Conservation (phyloP, 1,140 invertebrate species). For the Chironomus tepperi region DNA sequence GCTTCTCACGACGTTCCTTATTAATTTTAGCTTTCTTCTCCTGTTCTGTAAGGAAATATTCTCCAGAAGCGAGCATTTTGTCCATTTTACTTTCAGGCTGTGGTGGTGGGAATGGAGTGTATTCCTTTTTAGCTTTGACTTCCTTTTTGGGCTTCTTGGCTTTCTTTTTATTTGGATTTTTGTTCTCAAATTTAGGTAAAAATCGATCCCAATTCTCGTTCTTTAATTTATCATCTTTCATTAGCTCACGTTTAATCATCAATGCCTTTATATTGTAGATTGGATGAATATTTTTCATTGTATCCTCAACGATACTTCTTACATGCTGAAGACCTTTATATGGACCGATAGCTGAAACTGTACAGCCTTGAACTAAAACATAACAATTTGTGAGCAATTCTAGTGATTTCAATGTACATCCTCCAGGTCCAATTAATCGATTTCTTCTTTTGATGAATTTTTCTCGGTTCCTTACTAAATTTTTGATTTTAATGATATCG, state of each 20-base stretch:
- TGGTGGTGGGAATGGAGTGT: conserved; percentile 95
- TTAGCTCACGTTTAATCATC: conserved; percentile 95
- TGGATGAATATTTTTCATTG: conserved; percentile 99
- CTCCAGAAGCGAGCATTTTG: conserved; percentile 85
- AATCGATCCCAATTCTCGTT: conserved; percentile 97
- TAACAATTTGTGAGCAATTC: conserved; percentile 98
- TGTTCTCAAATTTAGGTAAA: conserved; percentile 90
- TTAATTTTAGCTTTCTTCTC: conserved; percentile 64
- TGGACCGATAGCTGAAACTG: conserved; percentile 92
- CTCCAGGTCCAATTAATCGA: conserved; percentile 91
- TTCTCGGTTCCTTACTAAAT: conserved; percentile 82
- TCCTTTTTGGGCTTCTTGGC: conserved; percentile 71
- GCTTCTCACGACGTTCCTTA: conserved; percentile 66
- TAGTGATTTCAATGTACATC: conserved; percentile 94
- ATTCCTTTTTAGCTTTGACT: conserved; percentile 74
- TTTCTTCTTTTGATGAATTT: conserved; percentile 94
- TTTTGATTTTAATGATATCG: conserved; percentile 97
- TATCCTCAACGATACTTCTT: conserved; percentile 87
- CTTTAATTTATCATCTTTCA: conserved; percentile 82
- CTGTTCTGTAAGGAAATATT: conserved; percentile 89
- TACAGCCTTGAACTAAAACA: conserved; percentile 94
- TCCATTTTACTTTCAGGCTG: conserved; percentile 91
- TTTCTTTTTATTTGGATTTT: conserved; percentile 71
- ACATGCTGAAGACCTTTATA: conserved; percentile 91
- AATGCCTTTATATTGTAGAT: conserved; percentile 98